Percentiles rank a stretch among this genome's conserved stretches.
Evolutionary conservation across 2,113 vertebrate species (phyloP).

Genomic region (Salvator merianae): DNA sequence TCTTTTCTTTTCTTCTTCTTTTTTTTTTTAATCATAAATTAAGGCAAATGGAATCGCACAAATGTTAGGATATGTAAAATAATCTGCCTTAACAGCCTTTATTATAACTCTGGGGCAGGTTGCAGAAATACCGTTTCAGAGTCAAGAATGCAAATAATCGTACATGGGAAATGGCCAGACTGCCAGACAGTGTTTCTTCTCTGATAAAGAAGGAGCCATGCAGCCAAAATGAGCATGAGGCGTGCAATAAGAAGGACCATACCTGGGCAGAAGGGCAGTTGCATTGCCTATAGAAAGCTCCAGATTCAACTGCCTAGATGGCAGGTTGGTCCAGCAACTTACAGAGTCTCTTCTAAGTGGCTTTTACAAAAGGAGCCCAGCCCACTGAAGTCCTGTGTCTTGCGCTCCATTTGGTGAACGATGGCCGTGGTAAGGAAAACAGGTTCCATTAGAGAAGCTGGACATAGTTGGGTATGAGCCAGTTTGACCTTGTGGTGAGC

Average conservation of each 20-base stretch:
- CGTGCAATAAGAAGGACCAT: too few species aligned
- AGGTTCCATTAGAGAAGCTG: background rate
- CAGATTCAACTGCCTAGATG: background rate
- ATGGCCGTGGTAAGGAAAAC: background rate
- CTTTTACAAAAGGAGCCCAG: background rate
- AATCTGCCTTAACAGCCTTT: constrained; percentile 78
- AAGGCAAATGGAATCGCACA: constrained; percentile 81
- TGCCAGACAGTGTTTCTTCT: background rate
- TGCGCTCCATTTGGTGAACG: background rate
- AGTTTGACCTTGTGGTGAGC: too few species aligned
- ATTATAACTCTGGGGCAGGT: constrained; percentile 57
- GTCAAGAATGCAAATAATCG: background rate
- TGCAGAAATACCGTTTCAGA: constrained; percentile 63
- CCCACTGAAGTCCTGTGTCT: background rate
- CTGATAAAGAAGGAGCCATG: accelerated
- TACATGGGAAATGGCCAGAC: background rate
- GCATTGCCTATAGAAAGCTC: background rate
- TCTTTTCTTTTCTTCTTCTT: too few species aligned
- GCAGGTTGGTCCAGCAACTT: too few species aligned
- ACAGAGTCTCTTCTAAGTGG: background rate
- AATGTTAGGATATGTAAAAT: constrained; percentile 81
- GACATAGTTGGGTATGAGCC: background rate
- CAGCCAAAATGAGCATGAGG: background rate
- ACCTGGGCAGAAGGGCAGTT: too few species aligned
- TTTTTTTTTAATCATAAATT: constrained; percentile 78